Evolutionary conservation across 2,113 vertebrate genomes (phyloP).

Genomic region (Paralichthys olivaceus): DNA sequence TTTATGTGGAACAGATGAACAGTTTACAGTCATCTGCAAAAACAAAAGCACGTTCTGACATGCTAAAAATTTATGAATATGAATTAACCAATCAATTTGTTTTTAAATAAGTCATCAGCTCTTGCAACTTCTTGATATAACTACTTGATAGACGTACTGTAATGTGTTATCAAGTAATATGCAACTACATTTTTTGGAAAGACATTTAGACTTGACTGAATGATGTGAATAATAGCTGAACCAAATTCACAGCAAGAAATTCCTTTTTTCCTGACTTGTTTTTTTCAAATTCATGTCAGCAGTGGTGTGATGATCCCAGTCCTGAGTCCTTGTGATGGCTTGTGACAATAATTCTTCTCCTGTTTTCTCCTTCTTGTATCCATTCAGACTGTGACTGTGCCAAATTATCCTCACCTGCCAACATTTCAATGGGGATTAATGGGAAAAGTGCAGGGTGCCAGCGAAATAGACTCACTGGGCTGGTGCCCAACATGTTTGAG

Average conservation of each 20-base stretch:
- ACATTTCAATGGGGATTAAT: constrained; percentile 67
- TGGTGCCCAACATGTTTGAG: constrained; percentile 45
- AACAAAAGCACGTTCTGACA: too few relatives aligned
- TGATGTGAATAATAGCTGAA: constrained; percentile 5
- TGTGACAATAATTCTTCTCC: constrained; percentile 47
- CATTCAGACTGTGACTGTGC: constrained; percentile 49
- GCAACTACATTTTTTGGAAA: background rate
- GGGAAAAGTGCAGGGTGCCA: constrained; percentile 47
- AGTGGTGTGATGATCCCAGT: constrained; percentile 21
- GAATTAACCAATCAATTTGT: too few relatives aligned
- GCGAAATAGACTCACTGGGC: constrained; percentile 57
- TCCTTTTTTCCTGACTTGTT: too few relatives aligned
- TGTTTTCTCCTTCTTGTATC: constrained; percentile 53
- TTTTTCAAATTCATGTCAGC: constrained; percentile 10
- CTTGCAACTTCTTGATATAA: too few relatives aligned
- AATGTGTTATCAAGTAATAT: too few relatives aligned
- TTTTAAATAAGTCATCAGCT: too few relatives aligned
- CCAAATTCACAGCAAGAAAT: background rate
- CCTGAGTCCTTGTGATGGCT: constrained; percentile 32
- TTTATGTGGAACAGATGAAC: background rate
- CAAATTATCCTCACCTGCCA: constrained; percentile 70
- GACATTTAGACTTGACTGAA: background rate
- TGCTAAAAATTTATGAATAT: too few relatives aligned
- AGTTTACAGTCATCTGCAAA: too few relatives aligned
- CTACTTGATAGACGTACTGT: too few relatives aligned